Conservation (phyloP, 1,140 invertebrate species). For the Drosophila pandora region DNA sequence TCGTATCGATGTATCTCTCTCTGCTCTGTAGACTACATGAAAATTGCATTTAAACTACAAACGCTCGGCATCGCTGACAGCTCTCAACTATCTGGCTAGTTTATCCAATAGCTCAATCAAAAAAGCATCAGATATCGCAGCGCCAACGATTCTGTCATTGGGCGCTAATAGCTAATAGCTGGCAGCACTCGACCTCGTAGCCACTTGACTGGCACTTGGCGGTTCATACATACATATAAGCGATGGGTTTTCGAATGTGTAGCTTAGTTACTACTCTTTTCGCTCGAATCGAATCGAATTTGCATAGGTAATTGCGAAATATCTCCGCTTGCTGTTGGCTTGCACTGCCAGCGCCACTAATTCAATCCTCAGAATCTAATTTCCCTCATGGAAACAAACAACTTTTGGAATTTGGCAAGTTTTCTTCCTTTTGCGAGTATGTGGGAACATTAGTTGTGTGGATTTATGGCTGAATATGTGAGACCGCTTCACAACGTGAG, state of each 20-base stretch:
- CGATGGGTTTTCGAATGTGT: not conserved
- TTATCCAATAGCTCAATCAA: conserved; percentile 37
- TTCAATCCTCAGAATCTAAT: conserved; percentile 35
- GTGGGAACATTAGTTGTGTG: conserved; percentile 13
- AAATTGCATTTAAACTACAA: conserved; percentile 39
- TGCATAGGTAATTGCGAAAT: conserved; percentile 57
- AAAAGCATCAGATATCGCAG: conserved; percentile 30
- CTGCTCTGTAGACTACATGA: conserved; percentile 19
- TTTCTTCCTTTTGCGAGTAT: not conserved
- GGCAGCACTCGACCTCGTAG: conserved; percentile 48
- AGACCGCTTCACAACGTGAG: conserved; percentile 8
- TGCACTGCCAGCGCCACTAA: not conserved
- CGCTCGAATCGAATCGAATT: conserved; percentile 44
- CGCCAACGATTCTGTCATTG: conserved; percentile 39
- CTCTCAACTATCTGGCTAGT: conserved; percentile 25
- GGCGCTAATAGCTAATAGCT: conserved; percentile 20
- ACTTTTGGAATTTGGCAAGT: conserved; percentile 24
- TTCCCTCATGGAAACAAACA: conserved; percentile 19
- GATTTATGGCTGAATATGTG: conserved; percentile 48
- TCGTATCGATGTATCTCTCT: not conserved
- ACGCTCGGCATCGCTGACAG: conserved; percentile 15
- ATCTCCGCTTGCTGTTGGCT: conserved; percentile 1
- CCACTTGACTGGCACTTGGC: conserved; percentile 4
- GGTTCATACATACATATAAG: too few species aligned
- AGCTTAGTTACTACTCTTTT: conserved; percentile 2